Evolutionary conservation across 2,888 invertebrate genomes (phyloP), one percentile per base, ranked within the genome.

Genomic region (Eupithecia exiguata): DNA sequence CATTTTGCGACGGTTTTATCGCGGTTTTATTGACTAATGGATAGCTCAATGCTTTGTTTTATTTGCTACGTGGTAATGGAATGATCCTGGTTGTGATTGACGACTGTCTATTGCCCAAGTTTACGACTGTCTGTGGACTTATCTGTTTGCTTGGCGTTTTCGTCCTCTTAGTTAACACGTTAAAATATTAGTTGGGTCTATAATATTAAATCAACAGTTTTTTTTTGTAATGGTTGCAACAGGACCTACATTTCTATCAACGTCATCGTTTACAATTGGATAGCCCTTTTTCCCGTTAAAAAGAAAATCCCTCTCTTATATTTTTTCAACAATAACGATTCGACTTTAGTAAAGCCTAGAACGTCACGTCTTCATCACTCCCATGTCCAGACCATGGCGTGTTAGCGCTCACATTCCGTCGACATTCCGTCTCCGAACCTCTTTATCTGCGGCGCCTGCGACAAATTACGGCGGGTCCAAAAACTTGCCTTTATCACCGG

Each of bases 401-500:
- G 71, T 70, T 71, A 71, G 62, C 70, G 30, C 70, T 66, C 46
- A 61, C 78, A 92, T 92, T 92, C 92, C 91, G 78, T 79, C 86
- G 89, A 86, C 90, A 85, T 91, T 85, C 87, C 86, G 79, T 83
- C 85, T 85, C 85, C 86, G 83, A 83, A 87, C 87, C 88, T 87
- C 89, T 92, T 93, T 94, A 94, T 93, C 93, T 90, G 85, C 87
- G 93, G 94, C 94, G 93, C 94, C 94, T 93, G 87, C 91, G 92
- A 94, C 94, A 93, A 93, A 94, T 93, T 93, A 93, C 91, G 89
- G 88, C 91, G 91, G 89, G 85, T 82, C 92, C 90, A 89, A 91
- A 92, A 92, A 91, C 88, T 86, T 88, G 86, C 88, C 87, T 88
- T 92, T 94, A 93, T 93, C 93, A 89, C 84, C 88, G 86, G 88